These are phyloP conservation scores for Plagiodera versicolora DNA, from an alignment of 2,888 invertebrate species.

Conservation along the genomic window DNA sequence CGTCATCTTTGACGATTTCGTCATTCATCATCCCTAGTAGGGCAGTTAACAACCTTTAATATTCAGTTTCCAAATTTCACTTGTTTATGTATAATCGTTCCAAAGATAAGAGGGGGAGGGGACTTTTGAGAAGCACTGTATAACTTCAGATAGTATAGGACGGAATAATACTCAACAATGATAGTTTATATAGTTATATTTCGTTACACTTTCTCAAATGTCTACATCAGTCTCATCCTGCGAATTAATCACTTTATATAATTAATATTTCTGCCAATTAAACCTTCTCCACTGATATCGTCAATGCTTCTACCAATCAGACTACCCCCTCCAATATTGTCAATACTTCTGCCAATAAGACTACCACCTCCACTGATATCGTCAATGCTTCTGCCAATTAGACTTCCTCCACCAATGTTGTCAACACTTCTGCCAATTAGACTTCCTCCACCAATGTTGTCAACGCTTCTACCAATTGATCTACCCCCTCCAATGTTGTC, in stretches of 20 bases:
- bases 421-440: constrained; percentile 11
- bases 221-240: background rate
- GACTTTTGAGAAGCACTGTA: background rate
- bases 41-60: too few species aligned
- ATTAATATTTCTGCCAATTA: constrained; percentile 7
- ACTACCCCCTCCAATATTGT: background rate
- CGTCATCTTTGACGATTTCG: too few species aligned
- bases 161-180: too few species aligned
- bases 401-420: constrained; percentile 3
- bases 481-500: constrained; percentile 10
- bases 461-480: constrained; percentile 5
- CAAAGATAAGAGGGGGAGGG: too few species aligned
- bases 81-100: too few species aligned
- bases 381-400: constrained; percentile 2
- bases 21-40: too few species aligned
- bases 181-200: background rate
- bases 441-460: constrained; percentile 7
- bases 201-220: background rate
- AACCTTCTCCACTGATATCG: background rate
- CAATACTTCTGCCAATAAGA: constrained; percentile 6
- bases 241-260: background rate
- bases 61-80: too few species aligned
- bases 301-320: background rate
- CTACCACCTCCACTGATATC: background rate
- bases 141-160: background rate